Evolutionary conservation across 1,140 invertebrate species (phyloP).

Genomic region (Drosophila pandora): DNA sequence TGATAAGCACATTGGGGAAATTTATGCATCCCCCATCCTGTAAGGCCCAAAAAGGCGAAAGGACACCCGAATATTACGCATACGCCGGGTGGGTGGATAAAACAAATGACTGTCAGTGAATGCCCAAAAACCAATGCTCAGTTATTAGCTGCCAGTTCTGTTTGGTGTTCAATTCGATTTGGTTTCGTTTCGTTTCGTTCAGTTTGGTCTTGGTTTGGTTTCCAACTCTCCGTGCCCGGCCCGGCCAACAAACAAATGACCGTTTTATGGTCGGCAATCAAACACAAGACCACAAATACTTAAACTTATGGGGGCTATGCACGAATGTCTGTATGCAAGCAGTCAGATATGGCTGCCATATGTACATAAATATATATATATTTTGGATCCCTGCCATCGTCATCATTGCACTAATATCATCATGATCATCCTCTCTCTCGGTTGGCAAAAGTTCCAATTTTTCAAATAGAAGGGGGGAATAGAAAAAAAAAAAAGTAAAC

Average conservation of each 20-base stretch:
- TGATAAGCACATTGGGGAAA: too few species aligned
- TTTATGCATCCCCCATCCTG: too few species aligned
- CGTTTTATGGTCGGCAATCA: constrained; percentile 74
- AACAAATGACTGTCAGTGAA: constrained; percentile 39
- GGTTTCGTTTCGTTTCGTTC: neutral
- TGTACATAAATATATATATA: constrained; percentile 20
- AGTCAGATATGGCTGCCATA: constrained; percentile 31
- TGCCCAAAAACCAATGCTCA: constrained; percentile 46
- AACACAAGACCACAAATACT: constrained; percentile 69
- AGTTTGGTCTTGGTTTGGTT: constrained; percentile 6
- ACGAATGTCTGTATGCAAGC: neutral
- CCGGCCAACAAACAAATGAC: constrained; percentile 67
- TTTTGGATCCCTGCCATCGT: constrained; percentile 62
- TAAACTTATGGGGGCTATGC: constrained; percentile 25
- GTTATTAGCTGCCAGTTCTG: constrained; percentile 47
- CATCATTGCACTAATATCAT: constrained; percentile 10
- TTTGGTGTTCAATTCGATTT: constrained; percentile 8
- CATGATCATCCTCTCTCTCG: constrained; percentile 46
- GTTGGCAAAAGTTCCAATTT: constrained; percentile 78
- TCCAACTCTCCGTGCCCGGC: constrained; percentile 7
- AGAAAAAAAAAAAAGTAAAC: constrained; percentile 9
- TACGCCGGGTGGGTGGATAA: constrained; percentile 37
- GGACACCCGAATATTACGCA: constrained; percentile 42
- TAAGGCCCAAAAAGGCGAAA: too few species aligned
- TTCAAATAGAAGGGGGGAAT: constrained; percentile 36